Conservation (phyloP, 2,113 vertebrate genomes). For the Rattus norvegicus region GRCr8 NC_086034.1:29137001-29137500, state of each 20-base stretch:
- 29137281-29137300: background rate
- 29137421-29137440: background rate
- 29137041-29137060: background rate
- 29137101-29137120: constrained; percentile 2
- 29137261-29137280: background rate
- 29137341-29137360: background rate
- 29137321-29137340: background rate
- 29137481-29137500: background rate
- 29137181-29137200: background rate
- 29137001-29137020: background rate
- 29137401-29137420: background rate
- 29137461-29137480: background rate
- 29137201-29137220: background rate
- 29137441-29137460: background rate
- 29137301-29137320: background rate
- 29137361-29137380: background rate
- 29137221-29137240: background rate
- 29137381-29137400: background rate
- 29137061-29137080: background rate
- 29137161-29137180: background rate
- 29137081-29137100: background rate
- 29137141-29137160: background rate
- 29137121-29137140: background rate
- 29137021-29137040: background rate
- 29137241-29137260: background rate